A percentile compares a stretch with the other conserved stretches of the same genome.
Conservation (phyloP, 2,797 vertebrate genomes). For the Percopsis omiscomaycus region DNA sequence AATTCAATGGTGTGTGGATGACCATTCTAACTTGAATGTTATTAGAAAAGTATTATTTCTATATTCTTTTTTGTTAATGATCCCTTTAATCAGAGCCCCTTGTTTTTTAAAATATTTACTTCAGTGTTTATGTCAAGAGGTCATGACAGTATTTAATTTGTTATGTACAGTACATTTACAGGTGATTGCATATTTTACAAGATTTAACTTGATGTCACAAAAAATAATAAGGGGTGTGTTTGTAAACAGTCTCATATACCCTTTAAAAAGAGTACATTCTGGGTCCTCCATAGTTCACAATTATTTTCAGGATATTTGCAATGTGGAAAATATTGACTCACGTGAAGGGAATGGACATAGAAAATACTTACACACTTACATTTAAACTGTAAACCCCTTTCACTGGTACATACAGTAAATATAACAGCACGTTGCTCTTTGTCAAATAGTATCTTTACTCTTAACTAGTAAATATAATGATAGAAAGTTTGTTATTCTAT, state of each 20-base stretch:
- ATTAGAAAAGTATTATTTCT: too few relatives aligned
- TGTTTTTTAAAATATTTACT: neutral
- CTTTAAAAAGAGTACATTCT: neutral
- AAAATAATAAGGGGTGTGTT: neutral
- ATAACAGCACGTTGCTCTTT: too few relatives aligned
- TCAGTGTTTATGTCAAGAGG: constrained; percentile 14
- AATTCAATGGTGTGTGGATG: neutral
- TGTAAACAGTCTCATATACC: neutral
- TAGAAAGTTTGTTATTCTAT: too few relatives aligned
- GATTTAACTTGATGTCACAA: constrained; percentile 1
- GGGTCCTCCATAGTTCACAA: neutral
- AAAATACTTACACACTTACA: neutral
- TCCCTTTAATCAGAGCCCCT: constrained; percentile 8
- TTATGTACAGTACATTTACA: constrained; percentile 1
- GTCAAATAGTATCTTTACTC: too few relatives aligned
- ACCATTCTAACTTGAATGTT: neutral
- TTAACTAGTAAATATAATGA: too few relatives aligned
- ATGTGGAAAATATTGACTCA: neutral
- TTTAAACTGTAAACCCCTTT: too few relatives aligned
- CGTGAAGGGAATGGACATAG: neutral
- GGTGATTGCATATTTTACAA: neutral
- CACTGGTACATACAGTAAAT: too few relatives aligned
- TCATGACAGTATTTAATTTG: neutral
- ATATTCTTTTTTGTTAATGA: neutral
- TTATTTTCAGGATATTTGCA: neutral